A percentile compares a stretch with the other conserved stretches of the same genome.
phyloP scores from a whole-genome alignment of 1,140 invertebrate genomes.

The Philopotamus ludificatus region DNA sequence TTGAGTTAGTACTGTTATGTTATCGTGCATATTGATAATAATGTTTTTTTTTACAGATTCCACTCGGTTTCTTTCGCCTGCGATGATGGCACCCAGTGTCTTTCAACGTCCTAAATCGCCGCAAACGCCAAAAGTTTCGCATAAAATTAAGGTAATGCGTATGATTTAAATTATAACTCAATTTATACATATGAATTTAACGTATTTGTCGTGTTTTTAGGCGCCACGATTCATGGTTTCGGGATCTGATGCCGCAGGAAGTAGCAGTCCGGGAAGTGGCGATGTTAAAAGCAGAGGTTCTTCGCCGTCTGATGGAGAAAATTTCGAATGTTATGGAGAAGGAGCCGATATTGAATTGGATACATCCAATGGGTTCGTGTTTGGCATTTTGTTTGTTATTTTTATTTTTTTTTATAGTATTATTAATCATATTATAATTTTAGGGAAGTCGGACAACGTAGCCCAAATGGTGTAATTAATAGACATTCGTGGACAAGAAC shows the following conservation, averaged over 20 bases:
- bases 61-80: conserved; percentile 31
- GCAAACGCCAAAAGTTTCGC: conserved; percentile 48
- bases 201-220: too few relatives aligned
- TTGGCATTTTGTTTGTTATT: neutral
- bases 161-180: neutral
- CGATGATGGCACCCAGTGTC: conserved; percentile 57
- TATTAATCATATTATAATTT: conserved; percentile 32
- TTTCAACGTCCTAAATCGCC: conserved; percentile 54
- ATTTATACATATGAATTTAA: too few relatives aligned
- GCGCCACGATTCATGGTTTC: conserved; percentile 33
- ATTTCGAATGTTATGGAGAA: conserved; percentile 55
- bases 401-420: too few relatives aligned
- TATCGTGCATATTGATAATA: too few relatives aligned
- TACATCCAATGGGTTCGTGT: conserved; percentile 48
- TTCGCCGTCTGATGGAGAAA: conserved; percentile 55
- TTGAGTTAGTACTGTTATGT: neutral
- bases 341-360: conserved; percentile 46
- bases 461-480: conserved; percentile 60
- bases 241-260: conserved; percentile 41
- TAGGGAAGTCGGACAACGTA: conserved; percentile 50
- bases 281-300: conserved; percentile 49
- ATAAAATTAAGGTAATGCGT: conserved; percentile 50
- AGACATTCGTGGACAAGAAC: conserved; percentile 75
- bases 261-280: conserved; percentile 43
- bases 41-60: conserved; percentile 27